Base-by-base conservation (phyloP, 2,113 vertebrate genomes). In the Heterotis niloticus region DNA sequence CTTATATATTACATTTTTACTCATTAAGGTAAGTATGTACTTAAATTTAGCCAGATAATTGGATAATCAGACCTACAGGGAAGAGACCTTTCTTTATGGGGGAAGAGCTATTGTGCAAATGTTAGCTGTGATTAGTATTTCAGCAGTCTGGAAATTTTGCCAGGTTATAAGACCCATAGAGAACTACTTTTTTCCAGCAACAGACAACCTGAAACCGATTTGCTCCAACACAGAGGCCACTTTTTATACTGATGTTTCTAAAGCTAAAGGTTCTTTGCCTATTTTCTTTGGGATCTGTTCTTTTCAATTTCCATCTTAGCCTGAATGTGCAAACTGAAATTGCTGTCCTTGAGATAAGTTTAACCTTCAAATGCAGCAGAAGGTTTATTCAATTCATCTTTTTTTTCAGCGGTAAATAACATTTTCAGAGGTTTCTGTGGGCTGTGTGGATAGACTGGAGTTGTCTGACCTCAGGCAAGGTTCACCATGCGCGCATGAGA, bases 1-100 rank as follows among this genome's bases (percentile, higher is more conserved):
- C n/a, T n/a, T 64, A 73, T 65, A 72, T 64, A 70, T 59, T 60
- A 78, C 60, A 70, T 44, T 64, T 79, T 11, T 24, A 72, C 54
- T 64, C 20, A 65, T 79, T 64, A 54, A 29, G 59, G 28, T 51
- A 10, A 62, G 10, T 34, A 62, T 52, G 68, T 44, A 44, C 28
- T 71, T 44, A 44, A 44, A 52, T 60, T 69, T 79, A n/a, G 59
- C 65, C 60, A 52, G n/a, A 73, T n/a, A 44, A 17, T 20, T 73
- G 12, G 51, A 18, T 52, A 26, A 26, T 17, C 16, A 64, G 29
- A 79, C 20, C 29, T 60, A 14, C 17, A 56, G 13, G 56, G 23
- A 26, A 26, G 52, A 57, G n/a, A 28, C 57, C 51, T 57, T 20
- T 59, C 34, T 60, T 62, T 28, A 51, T 68, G 51, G n/a, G 56